These are phyloP conservation scores for Clostera curtula DNA, from an alignment of 2,888 invertebrate genomes.

Conservation along the genomic window DNA sequence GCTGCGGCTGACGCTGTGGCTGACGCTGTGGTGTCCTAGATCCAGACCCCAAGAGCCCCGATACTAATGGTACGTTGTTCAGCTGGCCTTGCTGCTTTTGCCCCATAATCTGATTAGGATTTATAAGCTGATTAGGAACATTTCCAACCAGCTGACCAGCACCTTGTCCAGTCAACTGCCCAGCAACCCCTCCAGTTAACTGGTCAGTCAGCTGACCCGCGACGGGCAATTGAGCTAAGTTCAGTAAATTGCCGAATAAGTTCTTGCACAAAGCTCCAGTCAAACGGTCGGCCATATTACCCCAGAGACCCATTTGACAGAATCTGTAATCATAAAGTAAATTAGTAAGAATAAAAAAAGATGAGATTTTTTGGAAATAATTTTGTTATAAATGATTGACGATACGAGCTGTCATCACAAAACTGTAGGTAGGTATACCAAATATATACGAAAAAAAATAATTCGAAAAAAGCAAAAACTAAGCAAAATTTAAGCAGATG, in stretches of 20 bases:
- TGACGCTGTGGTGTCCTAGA: conserved; percentile 6
- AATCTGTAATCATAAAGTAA: conserved; percentile 47
- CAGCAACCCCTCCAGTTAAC: not conserved
- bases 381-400: no score
- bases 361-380: not conserved
- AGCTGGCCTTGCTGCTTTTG: no score
- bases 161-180: not conserved
- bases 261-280: conserved; percentile 71
- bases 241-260: conserved; percentile 41
- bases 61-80: conserved; percentile 5
- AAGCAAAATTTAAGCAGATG: no score
- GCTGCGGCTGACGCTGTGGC: conserved; percentile 8
- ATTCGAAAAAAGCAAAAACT: no score
- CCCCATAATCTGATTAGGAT: no score
- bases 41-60: conserved; percentile 8
- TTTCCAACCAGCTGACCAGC: not conserved
- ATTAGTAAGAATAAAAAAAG: not conserved
- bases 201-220: conserved; percentile 20
- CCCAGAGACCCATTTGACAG: conserved; percentile 82
- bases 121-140: no score
- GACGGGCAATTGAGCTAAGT: conserved; percentile 22
- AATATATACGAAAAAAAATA: no score
- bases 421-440: no score
- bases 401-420: no score
- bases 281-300: conserved; percentile 74